Evolutionary conservation across 2,888 invertebrate genomes (phyloP).

Genomic region (Stomorhina lunata): DNA sequence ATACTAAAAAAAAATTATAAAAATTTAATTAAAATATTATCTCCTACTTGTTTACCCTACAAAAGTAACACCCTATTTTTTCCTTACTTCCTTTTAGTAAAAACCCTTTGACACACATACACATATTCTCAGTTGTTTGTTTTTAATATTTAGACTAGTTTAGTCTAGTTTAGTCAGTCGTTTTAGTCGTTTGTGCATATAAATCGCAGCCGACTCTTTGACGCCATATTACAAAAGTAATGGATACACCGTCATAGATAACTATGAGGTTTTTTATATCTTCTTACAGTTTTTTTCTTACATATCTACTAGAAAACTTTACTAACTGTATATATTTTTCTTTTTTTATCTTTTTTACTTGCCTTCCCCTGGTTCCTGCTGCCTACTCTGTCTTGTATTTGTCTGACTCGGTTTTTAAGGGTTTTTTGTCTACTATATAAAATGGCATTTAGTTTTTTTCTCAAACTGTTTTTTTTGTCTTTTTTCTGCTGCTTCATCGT

Average conservation of each 20-base stretch:
- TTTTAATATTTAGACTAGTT: slow-evolving; percentile 23
- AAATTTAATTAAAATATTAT: no score
- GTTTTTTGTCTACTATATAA: slow-evolving; percentile 2
- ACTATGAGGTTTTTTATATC: slow-evolving; percentile 50
- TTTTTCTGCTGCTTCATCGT: not conserved
- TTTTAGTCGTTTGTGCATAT: slow-evolving; percentile 14
- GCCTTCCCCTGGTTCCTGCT: no score
- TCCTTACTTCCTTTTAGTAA: not conserved
- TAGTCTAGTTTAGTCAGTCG: not conserved
- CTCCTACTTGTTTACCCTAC: no score
- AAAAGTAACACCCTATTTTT: no score
- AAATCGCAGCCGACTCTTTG: slow-evolving; percentile 63
- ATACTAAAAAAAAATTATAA: no score
- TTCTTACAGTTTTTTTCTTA: not conserved
- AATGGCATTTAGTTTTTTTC: slow-evolving; percentile 29
- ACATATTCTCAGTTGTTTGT: slow-evolving; percentile 13
- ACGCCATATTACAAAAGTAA: slow-evolving; percentile 65
- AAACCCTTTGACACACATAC: no score
- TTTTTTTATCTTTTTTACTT: not conserved
- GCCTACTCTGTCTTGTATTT: slow-evolving; percentile 9
- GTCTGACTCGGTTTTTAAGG: not conserved
- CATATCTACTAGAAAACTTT: slow-evolving; percentile 50
- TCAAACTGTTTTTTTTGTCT: not conserved
- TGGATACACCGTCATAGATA: slow-evolving; percentile 60
- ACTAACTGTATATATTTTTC: slow-evolving; percentile 44